phyloP scores from a whole-genome alignment of 2,113 vertebrate genomes.

The Pipra filicauda region DNA sequence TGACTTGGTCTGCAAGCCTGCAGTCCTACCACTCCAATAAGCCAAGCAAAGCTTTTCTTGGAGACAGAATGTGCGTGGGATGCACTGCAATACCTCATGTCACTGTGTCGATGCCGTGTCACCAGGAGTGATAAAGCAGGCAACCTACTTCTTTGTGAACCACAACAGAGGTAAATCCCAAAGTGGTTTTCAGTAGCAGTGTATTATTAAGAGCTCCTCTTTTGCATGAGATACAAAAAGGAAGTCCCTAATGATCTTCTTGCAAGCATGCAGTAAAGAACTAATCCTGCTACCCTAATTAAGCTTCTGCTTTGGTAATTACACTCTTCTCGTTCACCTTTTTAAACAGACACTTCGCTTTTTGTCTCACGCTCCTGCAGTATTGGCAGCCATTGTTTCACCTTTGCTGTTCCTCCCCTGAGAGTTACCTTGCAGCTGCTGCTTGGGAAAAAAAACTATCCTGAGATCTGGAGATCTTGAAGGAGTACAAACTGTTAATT shows the following conservation, averaged over 20 bases:
- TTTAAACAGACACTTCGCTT: not conserved
- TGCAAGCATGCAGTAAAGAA: not conserved
- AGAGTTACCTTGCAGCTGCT: not conserved
- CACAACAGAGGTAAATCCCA: not conserved
- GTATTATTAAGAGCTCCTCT: not conserved
- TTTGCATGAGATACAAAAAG: not conserved
- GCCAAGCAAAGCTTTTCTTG: not conserved
- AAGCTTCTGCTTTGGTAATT: not conserved
- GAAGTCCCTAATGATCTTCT: not conserved
- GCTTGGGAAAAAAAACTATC: not conserved
- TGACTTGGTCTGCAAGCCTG: not conserved
- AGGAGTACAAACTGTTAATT: not conserved
- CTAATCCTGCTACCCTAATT: not conserved
- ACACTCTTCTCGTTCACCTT: not conserved
- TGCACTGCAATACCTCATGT: accelerated
- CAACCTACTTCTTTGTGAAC: not conserved
- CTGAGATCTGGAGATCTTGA: not conserved
- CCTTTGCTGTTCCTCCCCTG: not conserved
- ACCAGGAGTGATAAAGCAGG: not conserved
- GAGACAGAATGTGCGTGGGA: accelerated
- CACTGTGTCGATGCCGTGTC: accelerated
- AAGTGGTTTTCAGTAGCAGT: not conserved
- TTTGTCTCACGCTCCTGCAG: not conserved
- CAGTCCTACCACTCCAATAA: not conserved
- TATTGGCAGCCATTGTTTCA: not conserved